Percentiles rank a stretch among this genome's conserved stretches.
phyloP scores from a whole-genome alignment of 2,797 vertebrate species.

The Lerista edwardsae region DNA sequence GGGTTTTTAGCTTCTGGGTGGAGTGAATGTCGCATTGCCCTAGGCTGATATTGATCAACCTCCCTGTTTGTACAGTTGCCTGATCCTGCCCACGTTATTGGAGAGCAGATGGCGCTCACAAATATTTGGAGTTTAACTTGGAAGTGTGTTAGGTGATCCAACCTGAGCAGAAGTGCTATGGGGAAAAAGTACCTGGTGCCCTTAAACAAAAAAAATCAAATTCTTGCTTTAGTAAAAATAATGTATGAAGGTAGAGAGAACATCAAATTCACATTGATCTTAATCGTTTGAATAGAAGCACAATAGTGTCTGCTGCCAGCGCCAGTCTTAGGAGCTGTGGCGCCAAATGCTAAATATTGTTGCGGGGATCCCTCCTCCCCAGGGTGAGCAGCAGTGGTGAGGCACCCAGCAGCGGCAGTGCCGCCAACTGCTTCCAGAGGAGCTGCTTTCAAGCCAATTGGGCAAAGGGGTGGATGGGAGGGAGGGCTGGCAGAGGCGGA shows the following conservation, averaged over 20 bases:
- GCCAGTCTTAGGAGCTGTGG: no score
- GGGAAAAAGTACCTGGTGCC: constrained; percentile 21
- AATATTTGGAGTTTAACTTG: constrained; percentile 5
- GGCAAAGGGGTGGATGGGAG: no score
- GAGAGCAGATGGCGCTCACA: constrained; percentile 7
- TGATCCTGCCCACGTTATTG: neutral
- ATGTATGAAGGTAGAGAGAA: neutral
- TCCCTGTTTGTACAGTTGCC: neutral
- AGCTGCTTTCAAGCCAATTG: no score
- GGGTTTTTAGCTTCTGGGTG: constrained; percentile 5
- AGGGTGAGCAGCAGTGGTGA: no score
- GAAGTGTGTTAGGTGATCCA: constrained; percentile 1
- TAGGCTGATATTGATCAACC: constrained; percentile 2
- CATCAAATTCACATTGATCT: neutral
- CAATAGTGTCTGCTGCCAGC: neutral
- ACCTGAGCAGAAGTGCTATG: neutral
- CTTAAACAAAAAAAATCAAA: constrained; percentile 10
- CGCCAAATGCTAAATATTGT: no score
- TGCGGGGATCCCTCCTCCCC: no score
- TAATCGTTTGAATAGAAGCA: neutral
- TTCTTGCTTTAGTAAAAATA: neutral
- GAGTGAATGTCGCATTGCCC: neutral
- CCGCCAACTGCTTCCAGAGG: no score
- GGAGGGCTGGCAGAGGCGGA: no score
- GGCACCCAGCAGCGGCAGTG: no score